Conservation (phyloP, 2,888 invertebrate genomes). For the Omphaloscelis lunosa region DNA sequence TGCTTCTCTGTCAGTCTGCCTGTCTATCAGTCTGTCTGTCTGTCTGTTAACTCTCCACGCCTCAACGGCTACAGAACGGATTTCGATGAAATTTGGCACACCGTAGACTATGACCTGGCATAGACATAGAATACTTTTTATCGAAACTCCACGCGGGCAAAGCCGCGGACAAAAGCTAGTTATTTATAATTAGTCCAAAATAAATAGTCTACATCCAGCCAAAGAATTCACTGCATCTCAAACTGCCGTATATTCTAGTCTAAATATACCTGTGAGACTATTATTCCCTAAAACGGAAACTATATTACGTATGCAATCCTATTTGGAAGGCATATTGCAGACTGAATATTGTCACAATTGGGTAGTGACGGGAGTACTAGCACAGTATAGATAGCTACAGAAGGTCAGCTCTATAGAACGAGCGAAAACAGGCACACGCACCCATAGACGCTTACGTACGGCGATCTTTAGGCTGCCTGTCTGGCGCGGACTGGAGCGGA, state of each 20-base stretch:
- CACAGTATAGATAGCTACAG: neutral
- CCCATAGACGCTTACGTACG: too few relatives aligned
- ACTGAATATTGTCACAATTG: conserved; percentile 61
- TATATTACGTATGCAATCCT: conserved; percentile 51
- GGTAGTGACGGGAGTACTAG: conserved; percentile 20
- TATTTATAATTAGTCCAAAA: neutral
- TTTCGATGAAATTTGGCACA: neutral
- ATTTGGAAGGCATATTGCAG: conserved; percentile 53
- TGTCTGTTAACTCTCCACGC: neutral
- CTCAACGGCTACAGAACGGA: neutral
- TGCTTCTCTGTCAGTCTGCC: too few relatives aligned
- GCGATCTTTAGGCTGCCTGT: too few relatives aligned
- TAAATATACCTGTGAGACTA: conserved; percentile 23
- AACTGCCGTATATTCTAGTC: conserved; percentile 10
- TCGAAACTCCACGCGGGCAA: neutral
- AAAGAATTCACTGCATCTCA: conserved; percentile 10
- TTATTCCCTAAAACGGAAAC: conserved; percentile 27
- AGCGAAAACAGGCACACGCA: neutral
- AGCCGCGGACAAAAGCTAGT: neutral
- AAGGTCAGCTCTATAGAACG: neutral
- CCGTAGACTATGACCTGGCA: neutral
- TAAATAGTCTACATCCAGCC: neutral
- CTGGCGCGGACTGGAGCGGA: too few relatives aligned
- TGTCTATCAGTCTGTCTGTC: too few relatives aligned
- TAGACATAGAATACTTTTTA: neutral